Base-by-base conservation (phyloP, 2,797 vertebrate genomes). In the Tamandua tetradactyla region DNA sequence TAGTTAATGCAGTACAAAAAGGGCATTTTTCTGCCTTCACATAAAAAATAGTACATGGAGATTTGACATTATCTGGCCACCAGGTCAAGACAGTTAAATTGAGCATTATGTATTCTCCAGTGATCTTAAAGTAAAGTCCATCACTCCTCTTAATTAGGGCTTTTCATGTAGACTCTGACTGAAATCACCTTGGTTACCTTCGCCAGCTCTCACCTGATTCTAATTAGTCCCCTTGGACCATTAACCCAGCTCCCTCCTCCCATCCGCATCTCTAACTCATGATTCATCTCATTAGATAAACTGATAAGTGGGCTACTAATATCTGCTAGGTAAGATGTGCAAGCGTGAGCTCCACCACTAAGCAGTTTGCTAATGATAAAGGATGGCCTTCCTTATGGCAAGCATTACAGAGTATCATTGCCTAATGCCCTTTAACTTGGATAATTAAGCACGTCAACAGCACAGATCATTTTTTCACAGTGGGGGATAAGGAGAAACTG, bases 181-280 rank as follows among this genome's bases (percentile, higher is more conserved):
- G 98, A 99, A 99, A 99, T 99, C 98, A 99, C 99, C 98, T 99
- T 97, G 98, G 99, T 97, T 99, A 98, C 98, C 98, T 98, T 98
- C 98, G 98, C 98, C 75, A 97, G 98, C 98, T 99, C 98, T 99
- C 98, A 99, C 98, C 98, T 99, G 98, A 98, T 98, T 99, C 98
- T 99, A 99, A 99, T 99, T 99, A 99, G 99, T 98, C 98, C 99
- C 99, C 96, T 99, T 98, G 99, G 99, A 99, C 99, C 98, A 99
- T 99, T 99, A 99, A 98, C 97, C 97, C 94, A 97, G 97, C 98
- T 98, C 98, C 98, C 98, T 98, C 98, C 98, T 98, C 85, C 97
- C 95, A 91, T 98, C 98, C 98, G 98, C 98, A 72, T 66, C 52
- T 40, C 82, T 44, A 82, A 98, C 88, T 98, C 97, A 96, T 99